These are phyloP conservation scores for Ectemnius lituratus DNA, from an alignment of 2,888 invertebrate genomes.

Conservation along the genomic window DNA sequence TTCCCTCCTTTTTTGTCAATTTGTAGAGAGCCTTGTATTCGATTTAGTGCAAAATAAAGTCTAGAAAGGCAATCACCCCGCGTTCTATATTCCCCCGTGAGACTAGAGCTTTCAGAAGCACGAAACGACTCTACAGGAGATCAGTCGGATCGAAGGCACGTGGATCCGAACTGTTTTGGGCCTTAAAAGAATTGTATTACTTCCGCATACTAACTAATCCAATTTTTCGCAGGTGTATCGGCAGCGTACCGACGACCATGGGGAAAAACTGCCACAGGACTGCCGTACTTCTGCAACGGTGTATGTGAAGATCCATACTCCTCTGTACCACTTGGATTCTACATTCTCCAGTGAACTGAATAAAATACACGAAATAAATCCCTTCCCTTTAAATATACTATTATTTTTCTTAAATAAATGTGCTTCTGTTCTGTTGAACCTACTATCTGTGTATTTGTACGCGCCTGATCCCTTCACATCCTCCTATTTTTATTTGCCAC, in stretches of 20 bases:
- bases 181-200: background rate
- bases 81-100: constrained; percentile 26
- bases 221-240: constrained; percentile 57
- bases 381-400: too few relatives aligned
- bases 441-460: too few relatives aligned
- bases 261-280: too few relatives aligned
- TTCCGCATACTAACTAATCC: constrained; percentile 55
- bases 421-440: too few relatives aligned
- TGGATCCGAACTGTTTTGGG: background rate
- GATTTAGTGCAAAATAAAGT: constrained; percentile 78
- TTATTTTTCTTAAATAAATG: too few relatives aligned
- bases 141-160: too few relatives aligned
- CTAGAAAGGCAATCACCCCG: constrained; percentile 73
- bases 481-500: too few relatives aligned
- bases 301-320: background rate
- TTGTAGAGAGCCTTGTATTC: constrained; percentile 77
- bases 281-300: background rate
- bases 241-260: background rate
- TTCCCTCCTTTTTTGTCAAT: constrained; percentile 70
- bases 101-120: background rate
- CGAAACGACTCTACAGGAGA: background rate
- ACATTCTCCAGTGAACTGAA: too few relatives aligned
- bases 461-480: too few relatives aligned
- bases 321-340: background rate
- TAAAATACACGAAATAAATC: too few relatives aligned